Evolutionary conservation across 2,113 vertebrate genomes (phyloP), one percentile per base, ranked within the genome.

Genomic region (Alethe diademata): DNA sequence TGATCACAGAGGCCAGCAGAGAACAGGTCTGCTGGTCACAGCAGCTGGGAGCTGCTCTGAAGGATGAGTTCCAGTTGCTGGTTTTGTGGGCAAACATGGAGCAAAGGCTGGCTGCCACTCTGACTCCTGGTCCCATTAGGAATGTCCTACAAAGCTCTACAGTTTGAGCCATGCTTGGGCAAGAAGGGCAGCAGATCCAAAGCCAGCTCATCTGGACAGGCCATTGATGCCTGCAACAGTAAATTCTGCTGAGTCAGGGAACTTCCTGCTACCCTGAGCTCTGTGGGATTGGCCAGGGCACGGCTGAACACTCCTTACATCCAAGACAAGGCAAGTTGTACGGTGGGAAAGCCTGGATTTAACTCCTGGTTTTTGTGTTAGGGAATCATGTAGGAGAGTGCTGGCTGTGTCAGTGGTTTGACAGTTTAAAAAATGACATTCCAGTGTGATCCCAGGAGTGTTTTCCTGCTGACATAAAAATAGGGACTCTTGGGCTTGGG

Each of bases 251-350:
- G 22, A 53, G 11, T 29, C 54, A 65, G 28, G 36, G 57, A 50
- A 56, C 86, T 79, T 83, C 57, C 36, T 57, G 1, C 40, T 81
- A 4, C 18, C 29, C 40, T 71, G 38, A 75, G 18, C 51, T 74
- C 70, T 54, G 19, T 33, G 43, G 29, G 65, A 78, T 50, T 16
- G 25, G 50, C 23, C n/a, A 48, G 31, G 61, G 35, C 47, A 50
- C 2, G 7, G 33, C 42, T 61, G 31, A 86, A 10, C 26, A 2
- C 24, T 47, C 53, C 50, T 36, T 25, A 33, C 5, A 33, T 19
- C 9, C 33, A 15, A 50, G 42, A 6, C 0, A 1, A 80, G 15
- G 25, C 14, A 70, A 19, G 23, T 26, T 33, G 9, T 28, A 28
- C 35, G 29, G 11, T 70, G 56, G 40, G 81, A 84, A 67, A 84